Evolutionary conservation across 2,113 vertebrate genomes (phyloP).

Genomic region (Pangasianodon gigas): DNA sequence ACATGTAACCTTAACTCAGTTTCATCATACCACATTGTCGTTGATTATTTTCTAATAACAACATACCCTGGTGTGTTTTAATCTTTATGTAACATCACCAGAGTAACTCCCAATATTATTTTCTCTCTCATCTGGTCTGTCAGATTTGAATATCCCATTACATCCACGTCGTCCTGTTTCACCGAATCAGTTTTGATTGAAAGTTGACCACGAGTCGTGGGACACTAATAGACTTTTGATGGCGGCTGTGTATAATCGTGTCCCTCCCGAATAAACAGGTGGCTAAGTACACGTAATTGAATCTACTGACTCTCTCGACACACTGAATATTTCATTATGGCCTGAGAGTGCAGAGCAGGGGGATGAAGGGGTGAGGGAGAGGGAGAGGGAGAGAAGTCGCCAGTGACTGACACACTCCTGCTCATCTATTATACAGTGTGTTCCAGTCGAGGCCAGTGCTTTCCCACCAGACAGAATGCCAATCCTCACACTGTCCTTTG

Average conservation of each 20-base stretch:
- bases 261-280: slow-evolving; percentile 49
- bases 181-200: slow-evolving; percentile 25
- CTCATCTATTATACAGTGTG: slow-evolving; percentile 54
- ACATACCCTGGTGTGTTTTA: neutral
- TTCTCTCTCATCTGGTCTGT: neutral
- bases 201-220: slow-evolving; percentile 40
- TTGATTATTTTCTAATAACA: neutral
- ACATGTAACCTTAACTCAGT: neutral
- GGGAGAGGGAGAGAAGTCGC: slow-evolving; percentile 6
- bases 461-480: slow-evolving; percentile 8
- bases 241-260: slow-evolving; percentile 46
- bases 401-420: slow-evolving; percentile 47
- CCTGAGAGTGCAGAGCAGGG: neutral
- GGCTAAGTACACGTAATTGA: slow-evolving; percentile 52
- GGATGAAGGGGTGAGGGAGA: neutral
- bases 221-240: slow-evolving; percentile 44
- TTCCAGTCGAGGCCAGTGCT: slow-evolving; percentile 6
- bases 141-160: neutral
- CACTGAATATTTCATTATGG: slow-evolving; percentile 53
- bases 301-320: slow-evolving; percentile 46
- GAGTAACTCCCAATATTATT: neutral
- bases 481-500: slow-evolving; percentile 10
- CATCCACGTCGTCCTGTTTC: slow-evolving; percentile 7
- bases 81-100: neutral
- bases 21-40: neutral